Evolutionary conservation across 30 jellyfish, hydroid and myxozoan genomes (phyloP).

Genomic region (Catostylus mosaicus): DNA sequence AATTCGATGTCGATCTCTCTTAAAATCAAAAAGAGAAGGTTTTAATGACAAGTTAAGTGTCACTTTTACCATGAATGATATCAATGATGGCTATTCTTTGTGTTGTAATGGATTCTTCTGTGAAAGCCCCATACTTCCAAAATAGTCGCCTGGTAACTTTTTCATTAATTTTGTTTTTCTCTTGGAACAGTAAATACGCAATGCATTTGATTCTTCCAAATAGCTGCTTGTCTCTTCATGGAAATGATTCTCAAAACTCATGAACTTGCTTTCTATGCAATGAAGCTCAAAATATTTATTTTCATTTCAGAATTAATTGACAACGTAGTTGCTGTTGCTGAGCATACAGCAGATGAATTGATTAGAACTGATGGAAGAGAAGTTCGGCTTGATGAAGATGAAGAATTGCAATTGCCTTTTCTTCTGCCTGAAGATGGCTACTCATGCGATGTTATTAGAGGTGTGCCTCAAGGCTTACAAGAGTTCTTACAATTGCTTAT

Average conservation of each 20-base stretch:
- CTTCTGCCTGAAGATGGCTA: conserved; percentile 97
- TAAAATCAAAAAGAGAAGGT: no score
- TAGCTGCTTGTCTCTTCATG: neutral
- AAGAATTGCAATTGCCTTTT: conserved; percentile 89
- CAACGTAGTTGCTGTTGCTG: conserved; percentile 88
- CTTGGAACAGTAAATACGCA: no score
- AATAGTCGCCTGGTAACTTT: no score
- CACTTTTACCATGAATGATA: no score
- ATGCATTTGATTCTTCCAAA: no score
- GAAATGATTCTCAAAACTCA: neutral
- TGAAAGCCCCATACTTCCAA: no score
- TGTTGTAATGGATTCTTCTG: no score
- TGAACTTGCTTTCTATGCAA: neutral
- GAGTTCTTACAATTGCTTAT: conserved; percentile 87
- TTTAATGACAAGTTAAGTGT: no score
- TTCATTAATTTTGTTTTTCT: no score
- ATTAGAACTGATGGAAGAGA: conserved; percentile 95
- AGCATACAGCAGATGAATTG: conserved; percentile 92
- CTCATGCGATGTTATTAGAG: conserved; percentile 94
- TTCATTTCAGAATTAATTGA: conserved; percentile 75
- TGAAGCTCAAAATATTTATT: no score
- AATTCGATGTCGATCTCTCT: no score
- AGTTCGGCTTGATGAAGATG: conserved; percentile 90
- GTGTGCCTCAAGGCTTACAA: conserved; percentile 97
- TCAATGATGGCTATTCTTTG: no score